Base-by-base conservation (phyloP, 2,888 invertebrate species). In the Byasa hedistus region DNA sequence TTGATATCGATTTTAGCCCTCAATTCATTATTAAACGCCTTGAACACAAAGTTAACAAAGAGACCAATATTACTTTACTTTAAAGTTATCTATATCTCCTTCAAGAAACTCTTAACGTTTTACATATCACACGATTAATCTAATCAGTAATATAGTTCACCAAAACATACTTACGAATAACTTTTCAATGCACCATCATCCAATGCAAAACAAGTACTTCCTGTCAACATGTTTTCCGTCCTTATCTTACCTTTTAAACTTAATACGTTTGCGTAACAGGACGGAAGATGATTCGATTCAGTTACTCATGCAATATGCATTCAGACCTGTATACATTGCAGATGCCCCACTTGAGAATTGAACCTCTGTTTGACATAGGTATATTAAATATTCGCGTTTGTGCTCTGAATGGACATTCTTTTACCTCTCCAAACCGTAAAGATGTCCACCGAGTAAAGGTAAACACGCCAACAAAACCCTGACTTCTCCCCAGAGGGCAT, bases 1-100 rank as follows among this genome's bases (percentile, higher is more conserved):
- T 79, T 80, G 17, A 15, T 44, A 19, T 44, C 19, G 44, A 44
- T 44, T 63, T 69, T 71, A 15, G 17, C 23, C 22, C 5, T 48
- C 17, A 48, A 48, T 48, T 32, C 32, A 32, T 5, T 10, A 32
- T 10, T 32, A 7, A 27, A 27, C 8, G 8, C 27, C 27, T 27
- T 32, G 1, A 32, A 32, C 32, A 8, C 32, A 10, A 10, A 7
- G 32, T 32, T 0, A 10, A 32, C 32, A 32, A 8, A 32, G 10
- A 32, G 10, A 32, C 2, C 32, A 32, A 10, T 32, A 10, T 32
- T 7, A 32, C 32, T 10, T 10, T 8, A 27, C 32, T 32, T 7
- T 10, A 10, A 2, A 32, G 32, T 32, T 32, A 32, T 10, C 1
- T 1, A 0, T 32, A 8, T 32, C 10, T 32, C 0, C 7, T 2